These are phyloP conservation scores for Lepidotrigona ventralis DNA, from an alignment of 1,140 invertebrate species.

Conservation along the genomic window DNA sequence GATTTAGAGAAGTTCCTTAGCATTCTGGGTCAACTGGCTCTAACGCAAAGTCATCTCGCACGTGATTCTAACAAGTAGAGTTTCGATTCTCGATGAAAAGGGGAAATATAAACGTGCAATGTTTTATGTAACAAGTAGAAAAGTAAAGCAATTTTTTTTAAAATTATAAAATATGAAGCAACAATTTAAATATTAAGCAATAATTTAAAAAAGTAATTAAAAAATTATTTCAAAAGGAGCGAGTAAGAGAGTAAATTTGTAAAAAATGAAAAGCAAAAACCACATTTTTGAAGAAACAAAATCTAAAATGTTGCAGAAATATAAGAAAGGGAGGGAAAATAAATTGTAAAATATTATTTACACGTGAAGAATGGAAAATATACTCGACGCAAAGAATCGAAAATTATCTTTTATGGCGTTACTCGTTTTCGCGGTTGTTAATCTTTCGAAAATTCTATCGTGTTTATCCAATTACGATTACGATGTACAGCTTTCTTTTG, in stretches of 20 bases:
- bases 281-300: background rate
- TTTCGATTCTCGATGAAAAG: background rate
- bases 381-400: background rate
- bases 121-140: too few relatives aligned
- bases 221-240: too few relatives aligned
- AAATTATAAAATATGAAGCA: too few relatives aligned
- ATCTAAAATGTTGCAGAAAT: too few relatives aligned
- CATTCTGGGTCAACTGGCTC: background rate
- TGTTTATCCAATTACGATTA: slow-evolving; percentile 10
- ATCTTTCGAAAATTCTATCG: background rate
- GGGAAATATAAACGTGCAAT: background rate
- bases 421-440: background rate
- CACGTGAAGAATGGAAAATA: background rate
- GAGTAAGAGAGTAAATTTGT: too few relatives aligned
- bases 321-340: background rate
- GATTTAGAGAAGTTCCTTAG: background rate
- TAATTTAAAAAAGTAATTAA: too few relatives aligned
- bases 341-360: background rate
- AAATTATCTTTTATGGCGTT: background rate
- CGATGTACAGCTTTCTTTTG: background rate
- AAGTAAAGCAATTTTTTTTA: too few relatives aligned
- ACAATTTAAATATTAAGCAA: too few relatives aligned
- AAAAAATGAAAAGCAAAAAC: too few relatives aligned
- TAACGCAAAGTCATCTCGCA: background rate
- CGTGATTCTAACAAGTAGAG: background rate